Base-by-base conservation (phyloP, 2,113 vertebrate species). In the Oryzias woworae region DNA sequence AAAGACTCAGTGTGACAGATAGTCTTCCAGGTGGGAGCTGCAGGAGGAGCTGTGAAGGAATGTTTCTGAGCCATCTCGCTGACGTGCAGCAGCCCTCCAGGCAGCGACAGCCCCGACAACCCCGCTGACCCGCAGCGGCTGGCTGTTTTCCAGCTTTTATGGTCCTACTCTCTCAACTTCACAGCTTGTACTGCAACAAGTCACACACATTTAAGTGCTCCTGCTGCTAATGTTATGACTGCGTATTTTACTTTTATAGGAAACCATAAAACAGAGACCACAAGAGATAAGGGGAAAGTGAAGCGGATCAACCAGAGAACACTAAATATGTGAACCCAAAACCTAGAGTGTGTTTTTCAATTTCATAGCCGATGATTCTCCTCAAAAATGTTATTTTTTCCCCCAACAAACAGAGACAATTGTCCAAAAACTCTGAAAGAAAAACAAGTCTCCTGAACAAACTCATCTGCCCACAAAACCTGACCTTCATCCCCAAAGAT, bases 11-110 rank as follows among this genome's bases (percentile, higher is more conserved):
- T 0, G 2, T 56, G 52, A 55, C 42, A 36, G 46, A 28, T 43
- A 17, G 41, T 26, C 46, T 56, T 54, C 49, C 42, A 44, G 22
- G 41, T 16, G 56, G 24, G 48, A 45, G 26, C 52, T 56, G 41
- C 53, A 20, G 44, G 23, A 58, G 42, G 22, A 51, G n/a, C 10
- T 58, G 57, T 4, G 28, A 49, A 66, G 58, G 57, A 36, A 58
- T 71, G 57, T 42, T 58, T 70, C 24, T 58, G 1, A 71, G 61
- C 17, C 53, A 10, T 2, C 18, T 20, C 2, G 7, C 18, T 1
- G 0, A 46, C 42, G 18, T 4, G 43, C 14, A 7, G 17, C 4
- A 22, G 44, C 10, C 51, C 51, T 46, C 16, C 12, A 44, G 15
- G n/a, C 31, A 31, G 26, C 58, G 53, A 58, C 18, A n/a, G 43